Evolutionary conservation across 2,888 invertebrate genomes (phyloP), one percentile per base, ranked within the genome.

Genomic region (Pyrocoelia pectoralis): DNA sequence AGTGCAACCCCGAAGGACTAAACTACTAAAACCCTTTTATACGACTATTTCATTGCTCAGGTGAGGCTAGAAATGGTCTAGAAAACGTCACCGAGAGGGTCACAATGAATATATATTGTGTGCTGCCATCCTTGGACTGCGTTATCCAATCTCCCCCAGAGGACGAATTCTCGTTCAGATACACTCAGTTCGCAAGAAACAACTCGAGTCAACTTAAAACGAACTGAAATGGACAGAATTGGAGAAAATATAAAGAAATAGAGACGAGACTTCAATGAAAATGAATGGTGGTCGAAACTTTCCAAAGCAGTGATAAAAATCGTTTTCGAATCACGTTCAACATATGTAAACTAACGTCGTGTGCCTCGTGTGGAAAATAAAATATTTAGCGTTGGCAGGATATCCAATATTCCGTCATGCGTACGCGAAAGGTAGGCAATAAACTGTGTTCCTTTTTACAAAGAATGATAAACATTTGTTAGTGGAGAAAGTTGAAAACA

Each of bases 331-430:
- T 78, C 79, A 79, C 79, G 79, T 80, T 69, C 76, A 73, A 77
- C 76, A 77, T 79, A 79, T 79, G 79, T 77, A 79, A 80, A 80
- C 79, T 74, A 77, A 77, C 75, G 75, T 74, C 75, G 76, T 76
- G 72, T 71, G 74, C 74, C 71, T 72, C 70, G 73, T 72, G 72
- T 70, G 70, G 74, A 70, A 75, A 79, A 79, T 79, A 77, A 79
- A 78, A 78, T 79, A 79, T 79, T 79, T 77, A 79, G 77, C 75
- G 70, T 75, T 73, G 74, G 72, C 24, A 70, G 72, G 73, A 77
- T 77, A 74, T 76, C 76, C 75, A 75, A 77, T 76, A 77, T 76
- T 74, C 73, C 68, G 68, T 68, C 71, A 68, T 68, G 73, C 70
- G 72, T 69, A 67, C 67, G 68, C 66, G 71, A 70, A 74, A 75